A percentile compares a stretch with the other conserved stretches of the same genome.
Conservation (phyloP, 1,140 invertebrate species). For the Eufriesea mexicana region DNA sequence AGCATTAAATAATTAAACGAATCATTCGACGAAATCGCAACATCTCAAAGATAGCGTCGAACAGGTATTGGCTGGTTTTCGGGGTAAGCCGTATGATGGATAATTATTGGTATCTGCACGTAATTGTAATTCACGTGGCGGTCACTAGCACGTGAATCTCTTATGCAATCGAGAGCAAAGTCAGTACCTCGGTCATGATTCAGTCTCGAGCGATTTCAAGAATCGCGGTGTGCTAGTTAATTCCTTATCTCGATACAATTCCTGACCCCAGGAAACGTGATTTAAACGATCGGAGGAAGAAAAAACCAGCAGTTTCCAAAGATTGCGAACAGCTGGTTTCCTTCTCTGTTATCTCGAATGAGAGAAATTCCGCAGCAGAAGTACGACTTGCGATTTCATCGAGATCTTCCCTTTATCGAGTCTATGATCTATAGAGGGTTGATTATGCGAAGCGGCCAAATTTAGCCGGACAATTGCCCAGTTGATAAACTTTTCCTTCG, state of each 20-base stretch:
- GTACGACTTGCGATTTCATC: not conserved
- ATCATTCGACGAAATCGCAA: not conserved
- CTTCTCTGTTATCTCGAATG: not conserved
- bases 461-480: not conserved
- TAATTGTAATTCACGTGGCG: constrained; percentile 21
- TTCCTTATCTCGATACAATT: not conserved
- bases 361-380: not conserved
- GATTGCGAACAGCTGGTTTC: not conserved
- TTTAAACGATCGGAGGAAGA: not conserved
- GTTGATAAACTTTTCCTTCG: not conserved
- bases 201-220: constrained; percentile 5
- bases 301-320: not conserved
- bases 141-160: not conserved
- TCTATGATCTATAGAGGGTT: not conserved
- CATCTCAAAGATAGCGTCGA: not conserved
- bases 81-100: rapidly evolving
- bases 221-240: not conserved
- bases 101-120: not conserved
- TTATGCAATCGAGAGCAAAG: constrained; percentile 15
- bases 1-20: not conserved
- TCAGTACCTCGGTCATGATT: constrained; percentile 19
- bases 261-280: not conserved
- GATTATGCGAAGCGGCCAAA: not conserved
- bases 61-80: not conserved
- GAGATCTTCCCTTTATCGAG: not conserved